Conservation (phyloP, 2,888 invertebrate species). For the Laspeyria flexula region DNA sequence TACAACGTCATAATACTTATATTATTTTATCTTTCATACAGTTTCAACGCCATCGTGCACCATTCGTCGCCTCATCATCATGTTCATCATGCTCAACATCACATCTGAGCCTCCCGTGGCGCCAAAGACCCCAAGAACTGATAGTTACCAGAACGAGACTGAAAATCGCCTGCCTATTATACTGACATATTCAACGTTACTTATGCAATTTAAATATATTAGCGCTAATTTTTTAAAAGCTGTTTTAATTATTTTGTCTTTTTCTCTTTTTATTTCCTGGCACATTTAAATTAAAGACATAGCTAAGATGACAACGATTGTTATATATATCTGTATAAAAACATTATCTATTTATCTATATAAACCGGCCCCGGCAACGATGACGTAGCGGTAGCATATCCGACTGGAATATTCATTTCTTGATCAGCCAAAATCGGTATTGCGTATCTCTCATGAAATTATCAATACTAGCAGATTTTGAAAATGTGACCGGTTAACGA, state of each 20-base stretch:
- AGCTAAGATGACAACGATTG: too few relatives aligned
- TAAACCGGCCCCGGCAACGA: too few relatives aligned
- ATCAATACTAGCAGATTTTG: too few relatives aligned
- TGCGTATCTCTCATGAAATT: too few relatives aligned
- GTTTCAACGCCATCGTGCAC: conserved; percentile 87
- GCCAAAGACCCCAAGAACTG: conserved; percentile 8
- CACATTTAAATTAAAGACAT: neutral
- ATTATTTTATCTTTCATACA: too few relatives aligned
- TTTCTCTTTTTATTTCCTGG: neutral
- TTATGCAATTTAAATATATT: conserved; percentile 33
- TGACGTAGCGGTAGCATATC: too few relatives aligned
- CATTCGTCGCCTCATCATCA: conserved; percentile 84
- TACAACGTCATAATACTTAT: too few relatives aligned
- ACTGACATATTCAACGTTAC: conserved; percentile 16
- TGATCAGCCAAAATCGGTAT: too few relatives aligned
- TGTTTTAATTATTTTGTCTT: neutral
- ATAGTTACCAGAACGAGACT: conserved; percentile 21
- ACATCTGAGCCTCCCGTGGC: conserved; percentile 46
- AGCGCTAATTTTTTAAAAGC: conserved; percentile 24
- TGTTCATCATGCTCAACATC: conserved; percentile 77
- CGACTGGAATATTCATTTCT: too few relatives aligned
- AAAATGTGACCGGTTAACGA: too few relatives aligned
- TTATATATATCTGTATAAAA: too few relatives aligned
- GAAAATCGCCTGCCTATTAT: conserved; percentile 17
- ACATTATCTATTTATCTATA: too few relatives aligned